Conservation (phyloP, 2,888 invertebrate species). For the Smittia aterrima region DNA sequence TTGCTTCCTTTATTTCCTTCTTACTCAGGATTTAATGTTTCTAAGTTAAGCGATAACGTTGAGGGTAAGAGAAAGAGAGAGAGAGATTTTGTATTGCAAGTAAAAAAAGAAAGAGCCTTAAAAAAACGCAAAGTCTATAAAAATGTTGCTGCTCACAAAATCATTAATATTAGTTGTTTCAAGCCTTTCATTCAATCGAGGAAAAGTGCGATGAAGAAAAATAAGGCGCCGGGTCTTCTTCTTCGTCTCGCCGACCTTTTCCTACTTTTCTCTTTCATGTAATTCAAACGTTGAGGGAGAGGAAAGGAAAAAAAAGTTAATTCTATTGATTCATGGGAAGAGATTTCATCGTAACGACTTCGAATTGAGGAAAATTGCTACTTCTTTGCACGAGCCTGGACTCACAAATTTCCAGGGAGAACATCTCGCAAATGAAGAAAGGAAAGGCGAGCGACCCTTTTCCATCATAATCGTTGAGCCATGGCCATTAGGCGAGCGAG, state of each 20-base stretch:
- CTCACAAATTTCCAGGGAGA: neutral
- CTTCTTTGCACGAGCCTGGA: slow-evolving; percentile 12
- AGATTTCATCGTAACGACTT: slow-evolving; percentile 12
- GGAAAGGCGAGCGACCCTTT: slow-evolving; percentile 5
- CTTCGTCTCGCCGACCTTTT: slow-evolving; percentile 8
- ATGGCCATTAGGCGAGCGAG: slow-evolving; percentile 16
- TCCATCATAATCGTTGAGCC: slow-evolving; percentile 28
- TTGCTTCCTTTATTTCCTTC: slow-evolving; percentile 9
- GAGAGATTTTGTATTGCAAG: neutral
- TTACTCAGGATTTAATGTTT: slow-evolving; percentile 18
- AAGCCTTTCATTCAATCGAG: neutral
- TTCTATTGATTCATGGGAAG: slow-evolving; percentile 20
- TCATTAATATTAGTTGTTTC: slow-evolving; percentile 39
- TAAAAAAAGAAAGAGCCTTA: neutral
- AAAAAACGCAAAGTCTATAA: slow-evolving; percentile 26
- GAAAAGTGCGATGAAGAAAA: neutral
- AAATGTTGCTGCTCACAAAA: slow-evolving; percentile 28
- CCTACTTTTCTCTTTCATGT: neutral
- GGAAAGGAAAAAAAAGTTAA: slow-evolving; percentile 9
- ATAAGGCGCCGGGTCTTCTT: neutral
- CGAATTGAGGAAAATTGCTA: slow-evolving; percentile 19
- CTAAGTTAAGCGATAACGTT: slow-evolving; percentile 28
- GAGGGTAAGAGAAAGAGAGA: neutral
- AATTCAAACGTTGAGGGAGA: neutral
- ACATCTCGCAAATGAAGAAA: neutral